Percentiles rank a stretch among this genome's conserved stretches.
phyloP scores from a whole-genome alignment of 2,797 vertebrate species.

The Apogon talboti region DNA sequence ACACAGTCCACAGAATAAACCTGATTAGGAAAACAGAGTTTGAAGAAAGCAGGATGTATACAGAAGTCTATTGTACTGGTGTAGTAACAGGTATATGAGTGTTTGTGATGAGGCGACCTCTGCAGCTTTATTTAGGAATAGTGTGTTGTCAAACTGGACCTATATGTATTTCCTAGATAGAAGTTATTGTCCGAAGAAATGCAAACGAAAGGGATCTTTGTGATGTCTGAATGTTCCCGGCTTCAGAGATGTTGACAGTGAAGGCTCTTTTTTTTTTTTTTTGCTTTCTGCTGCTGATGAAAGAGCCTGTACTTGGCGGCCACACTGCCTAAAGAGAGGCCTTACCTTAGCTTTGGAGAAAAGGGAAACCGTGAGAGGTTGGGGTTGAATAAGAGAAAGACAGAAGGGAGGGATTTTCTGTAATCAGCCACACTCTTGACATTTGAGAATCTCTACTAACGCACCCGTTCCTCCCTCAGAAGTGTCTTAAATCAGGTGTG shows the following conservation, averaged over 20 bases:
- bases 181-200: slow-evolving; percentile 55
- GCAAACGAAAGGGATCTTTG: slow-evolving; percentile 51
- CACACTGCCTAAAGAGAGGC: slow-evolving; percentile 63
- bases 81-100: slow-evolving; percentile 27
- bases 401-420: slow-evolving; percentile 47
- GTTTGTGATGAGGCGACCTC: slow-evolving; percentile 34
- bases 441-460: slow-evolving; percentile 58
- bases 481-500: slow-evolving; percentile 75
- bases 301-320: slow-evolving; percentile 46
- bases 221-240: slow-evolving; percentile 53
- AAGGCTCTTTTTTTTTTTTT: slow-evolving; percentile 50
- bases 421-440: slow-evolving; percentile 56
- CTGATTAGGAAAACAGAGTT: slow-evolving; percentile 15
- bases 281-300: slow-evolving; percentile 70
- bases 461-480: slow-evolving; percentile 66
- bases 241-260: slow-evolving; percentile 47
- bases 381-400: slow-evolving; percentile 20
- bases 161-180: slow-evolving; percentile 64
- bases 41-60: slow-evolving; percentile 36
- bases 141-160: slow-evolving; percentile 70
- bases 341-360: slow-evolving; percentile 74
- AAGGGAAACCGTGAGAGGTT: slow-evolving; percentile 24
- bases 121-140: slow-evolving; percentile 62
- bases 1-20: slow-evolving; percentile 36
- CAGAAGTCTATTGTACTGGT: slow-evolving; percentile 38